phyloP scores from a whole-genome alignment of 2,113 vertebrate species.

The Chaetops frenatus region DNA sequence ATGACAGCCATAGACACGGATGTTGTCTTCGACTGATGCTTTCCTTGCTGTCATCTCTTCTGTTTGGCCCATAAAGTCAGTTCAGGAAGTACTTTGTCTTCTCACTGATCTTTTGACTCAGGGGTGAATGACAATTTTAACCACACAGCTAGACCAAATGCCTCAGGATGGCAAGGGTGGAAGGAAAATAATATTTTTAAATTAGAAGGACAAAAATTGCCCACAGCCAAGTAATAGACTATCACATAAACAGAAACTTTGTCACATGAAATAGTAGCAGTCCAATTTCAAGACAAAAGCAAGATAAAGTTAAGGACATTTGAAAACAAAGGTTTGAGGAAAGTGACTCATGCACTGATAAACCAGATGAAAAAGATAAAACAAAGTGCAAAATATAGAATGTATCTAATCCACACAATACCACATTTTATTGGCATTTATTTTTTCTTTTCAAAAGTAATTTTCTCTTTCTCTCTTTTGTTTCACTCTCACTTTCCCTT shows the following conservation, averaged over 20 bases:
- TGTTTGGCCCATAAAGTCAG: not conserved
- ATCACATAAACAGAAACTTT: conserved; percentile 30
- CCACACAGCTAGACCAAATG: conserved; percentile 2
- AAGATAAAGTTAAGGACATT: conserved; percentile 56
- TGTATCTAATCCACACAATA: not conserved
- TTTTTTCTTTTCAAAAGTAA: not conserved
- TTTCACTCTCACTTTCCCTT: not conserved
- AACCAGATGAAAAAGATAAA: conserved; percentile 37
- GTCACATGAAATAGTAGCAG: conserved; percentile 13
- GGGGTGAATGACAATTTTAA: conserved; percentile 41
- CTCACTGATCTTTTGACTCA: conserved; percentile 33
- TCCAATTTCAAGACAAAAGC: conserved; percentile 42
- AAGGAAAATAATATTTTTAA: conserved; percentile 26
- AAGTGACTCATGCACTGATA: conserved; percentile 24
- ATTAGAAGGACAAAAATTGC: conserved; percentile 48
- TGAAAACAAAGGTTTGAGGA: conserved; percentile 35
- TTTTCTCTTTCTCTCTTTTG: not conserved
- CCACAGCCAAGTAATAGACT: conserved; percentile 26
- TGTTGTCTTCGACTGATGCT: conserved; percentile 2
- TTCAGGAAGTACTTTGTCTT: conserved; percentile 10
- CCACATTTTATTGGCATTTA: not conserved
- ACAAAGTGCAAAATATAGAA: not conserved
- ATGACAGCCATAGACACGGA: not conserved
- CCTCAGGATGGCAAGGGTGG: not conserved
- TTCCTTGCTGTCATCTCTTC: conserved; percentile 5